A percentile compares a stretch with the other conserved stretches of the same genome.
These are phyloP conservation scores for Oligia latruncula DNA, from an alignment of 2,888 invertebrate species.

Conservation along the genomic window DNA sequence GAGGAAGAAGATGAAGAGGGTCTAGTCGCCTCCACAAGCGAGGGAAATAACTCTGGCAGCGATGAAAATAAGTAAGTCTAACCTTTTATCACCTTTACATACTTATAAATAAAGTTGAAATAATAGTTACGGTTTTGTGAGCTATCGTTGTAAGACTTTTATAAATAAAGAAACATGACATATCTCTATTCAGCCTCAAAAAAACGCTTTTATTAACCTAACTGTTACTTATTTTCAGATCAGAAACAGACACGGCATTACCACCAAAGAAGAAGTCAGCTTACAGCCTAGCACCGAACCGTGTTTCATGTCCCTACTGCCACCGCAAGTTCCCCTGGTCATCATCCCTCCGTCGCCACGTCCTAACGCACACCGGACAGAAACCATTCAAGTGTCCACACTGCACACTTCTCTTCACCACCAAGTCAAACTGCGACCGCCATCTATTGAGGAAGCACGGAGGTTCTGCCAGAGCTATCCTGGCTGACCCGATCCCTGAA, in stretches of 20 bases:
- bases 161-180: not conserved
- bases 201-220: slow-evolving; percentile 4
- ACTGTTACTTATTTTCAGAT: slow-evolving; percentile 84
- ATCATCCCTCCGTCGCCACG: slow-evolving; percentile 97
- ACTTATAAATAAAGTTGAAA: not conserved
- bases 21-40: slow-evolving; percentile 95
- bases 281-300: slow-evolving; percentile 98
- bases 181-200: not conserved
- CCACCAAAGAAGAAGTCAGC: slow-evolving; percentile 97
- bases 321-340: slow-evolving; percentile 99
- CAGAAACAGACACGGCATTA: slow-evolving; percentile 91
- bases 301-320: slow-evolving; percentile 98
- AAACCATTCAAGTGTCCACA: slow-evolving; percentile 98
- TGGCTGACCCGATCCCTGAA: slow-evolving; percentile 83
- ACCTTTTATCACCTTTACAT: not conserved
- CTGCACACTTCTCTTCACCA: slow-evolving; percentile 98
- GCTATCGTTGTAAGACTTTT: not conserved
- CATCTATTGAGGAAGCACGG: slow-evolving; percentile 96
- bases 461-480: slow-evolving; percentile 85
- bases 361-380: slow-evolving; percentile 98
- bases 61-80: slow-evolving; percentile 93
- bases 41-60: slow-evolving; percentile 95
- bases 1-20: slow-evolving; percentile 94
- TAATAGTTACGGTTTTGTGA: not conserved
- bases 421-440: slow-evolving; percentile 99